phyloP scores from a whole-genome alignment of 2,113 vertebrate species.

The Phyllostomus hastatus region DNA sequence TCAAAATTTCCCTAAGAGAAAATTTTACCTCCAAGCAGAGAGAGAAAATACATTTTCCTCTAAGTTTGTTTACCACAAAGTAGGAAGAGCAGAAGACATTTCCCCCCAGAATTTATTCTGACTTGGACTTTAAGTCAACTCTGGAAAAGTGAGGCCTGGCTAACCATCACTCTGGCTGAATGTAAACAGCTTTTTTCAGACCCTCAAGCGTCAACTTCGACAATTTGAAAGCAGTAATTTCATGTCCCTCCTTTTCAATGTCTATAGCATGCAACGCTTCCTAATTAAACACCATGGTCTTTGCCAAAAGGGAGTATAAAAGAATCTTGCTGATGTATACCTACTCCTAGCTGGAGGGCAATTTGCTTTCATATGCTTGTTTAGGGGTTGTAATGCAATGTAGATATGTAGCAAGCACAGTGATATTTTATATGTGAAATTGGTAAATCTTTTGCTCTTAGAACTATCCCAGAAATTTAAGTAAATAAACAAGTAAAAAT shows the following conservation, averaged over 20 bases:
- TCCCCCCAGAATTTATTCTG: background rate
- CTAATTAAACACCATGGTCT: background rate
- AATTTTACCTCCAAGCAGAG: background rate
- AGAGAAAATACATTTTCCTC: background rate
- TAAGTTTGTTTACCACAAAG: conserved; percentile 19
- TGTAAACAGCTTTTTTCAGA: background rate
- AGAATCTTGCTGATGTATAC: background rate
- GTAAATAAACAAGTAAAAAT: background rate
- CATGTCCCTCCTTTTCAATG: background rate
- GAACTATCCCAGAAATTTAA: conserved; percentile 1
- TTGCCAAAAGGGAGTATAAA: background rate
- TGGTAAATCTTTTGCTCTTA: background rate
- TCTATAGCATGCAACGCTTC: background rate
- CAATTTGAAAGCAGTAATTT: background rate
- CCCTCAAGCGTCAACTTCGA: background rate
- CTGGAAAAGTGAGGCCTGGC: background rate
- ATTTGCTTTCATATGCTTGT: background rate
- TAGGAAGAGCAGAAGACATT: background rate
- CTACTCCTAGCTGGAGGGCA: background rate
- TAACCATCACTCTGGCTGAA: background rate
- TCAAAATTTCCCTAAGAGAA: background rate
- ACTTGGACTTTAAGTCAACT: conserved; percentile 22
- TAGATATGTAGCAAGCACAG: background rate
- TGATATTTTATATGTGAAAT: background rate
- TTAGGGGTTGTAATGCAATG: background rate